Percentiles rank a stretch among this genome's conserved stretches.
phyloP scores from a whole-genome alignment of 2,888 invertebrate species.

The Pocota personata region DNA sequence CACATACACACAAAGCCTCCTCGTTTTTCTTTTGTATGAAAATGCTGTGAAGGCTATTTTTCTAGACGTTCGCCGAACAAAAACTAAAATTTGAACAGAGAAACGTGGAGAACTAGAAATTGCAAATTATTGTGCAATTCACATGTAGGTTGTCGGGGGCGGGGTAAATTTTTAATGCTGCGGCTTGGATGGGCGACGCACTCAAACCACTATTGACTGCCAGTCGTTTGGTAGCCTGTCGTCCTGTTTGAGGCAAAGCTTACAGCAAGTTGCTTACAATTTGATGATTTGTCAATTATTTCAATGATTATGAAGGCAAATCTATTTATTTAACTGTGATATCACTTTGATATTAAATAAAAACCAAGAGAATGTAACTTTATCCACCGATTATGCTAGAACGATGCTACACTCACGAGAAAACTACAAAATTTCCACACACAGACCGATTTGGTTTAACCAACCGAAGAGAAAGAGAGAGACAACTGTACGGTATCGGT shows the following conservation, averaged over 20 bases:
- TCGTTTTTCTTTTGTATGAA: not conserved
- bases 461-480: constrained; percentile 32
- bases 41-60: constrained; percentile 24
- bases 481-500: constrained; percentile 16
- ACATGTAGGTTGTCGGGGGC: constrained; percentile 5
- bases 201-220: constrained; percentile 25
- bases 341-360: constrained; percentile 21
- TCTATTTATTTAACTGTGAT: not conserved
- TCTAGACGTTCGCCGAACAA: constrained; percentile 12
- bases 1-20: not conserved
- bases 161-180: not conserved
- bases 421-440: constrained; percentile 68
- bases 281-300: not conserved
- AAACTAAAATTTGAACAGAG: constrained; percentile 11
- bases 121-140: constrained; percentile 49
- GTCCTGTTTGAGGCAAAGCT: not conserved
- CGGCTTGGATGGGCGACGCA: constrained; percentile 16
- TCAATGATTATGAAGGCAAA: not conserved
- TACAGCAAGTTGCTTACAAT: no score
- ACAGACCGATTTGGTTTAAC: constrained; percentile 56
- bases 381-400: constrained; percentile 37
- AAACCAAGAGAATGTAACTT: constrained; percentile 11
- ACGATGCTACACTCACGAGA: constrained; percentile 63
- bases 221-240: not conserved
- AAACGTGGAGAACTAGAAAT: constrained; percentile 34